Percentiles rank a stretch among this genome's conserved stretches.
phyloP scores from a whole-genome alignment of 2,113 vertebrate species.

The Ondatra zibethicus region DNA sequence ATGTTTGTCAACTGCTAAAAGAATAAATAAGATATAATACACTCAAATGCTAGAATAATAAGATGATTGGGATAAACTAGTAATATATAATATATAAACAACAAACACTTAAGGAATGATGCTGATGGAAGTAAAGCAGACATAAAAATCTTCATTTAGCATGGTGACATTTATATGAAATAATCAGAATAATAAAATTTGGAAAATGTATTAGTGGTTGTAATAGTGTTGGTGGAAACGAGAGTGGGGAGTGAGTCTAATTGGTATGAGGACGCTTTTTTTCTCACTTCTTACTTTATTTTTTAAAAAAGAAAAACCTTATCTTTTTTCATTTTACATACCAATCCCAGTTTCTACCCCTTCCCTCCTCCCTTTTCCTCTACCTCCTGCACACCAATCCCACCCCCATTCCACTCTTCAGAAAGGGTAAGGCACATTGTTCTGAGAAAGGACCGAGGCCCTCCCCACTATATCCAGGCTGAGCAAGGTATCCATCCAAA shows the following conservation, averaged over 20 bases:
- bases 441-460: too few relatives aligned
- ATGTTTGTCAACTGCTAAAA: neutral
- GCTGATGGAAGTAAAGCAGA: neutral
- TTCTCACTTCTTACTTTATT: too few relatives aligned
- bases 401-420: too few relatives aligned
- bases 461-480: too few relatives aligned
- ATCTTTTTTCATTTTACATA: too few relatives aligned
- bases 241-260: neutral
- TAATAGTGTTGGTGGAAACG: neutral
- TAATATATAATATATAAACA: neutral
- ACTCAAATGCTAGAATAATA: neutral
- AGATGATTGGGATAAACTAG: neutral
- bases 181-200: neutral
- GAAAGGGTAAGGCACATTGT: too few relatives aligned
- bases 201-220: neutral
- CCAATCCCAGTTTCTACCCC: too few relatives aligned
- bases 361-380: too few relatives aligned
- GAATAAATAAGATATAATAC: neutral
- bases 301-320: too few relatives aligned
- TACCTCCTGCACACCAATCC: too few relatives aligned
- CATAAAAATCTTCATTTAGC: neutral
- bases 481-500: too few relatives aligned
- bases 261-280: neutral
- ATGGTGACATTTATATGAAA: constrained; percentile 28
- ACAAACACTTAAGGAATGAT: constrained; percentile 22